Conservation (phyloP, 2,888 invertebrate genomes). For the Tryphoninae sp. region DNA sequence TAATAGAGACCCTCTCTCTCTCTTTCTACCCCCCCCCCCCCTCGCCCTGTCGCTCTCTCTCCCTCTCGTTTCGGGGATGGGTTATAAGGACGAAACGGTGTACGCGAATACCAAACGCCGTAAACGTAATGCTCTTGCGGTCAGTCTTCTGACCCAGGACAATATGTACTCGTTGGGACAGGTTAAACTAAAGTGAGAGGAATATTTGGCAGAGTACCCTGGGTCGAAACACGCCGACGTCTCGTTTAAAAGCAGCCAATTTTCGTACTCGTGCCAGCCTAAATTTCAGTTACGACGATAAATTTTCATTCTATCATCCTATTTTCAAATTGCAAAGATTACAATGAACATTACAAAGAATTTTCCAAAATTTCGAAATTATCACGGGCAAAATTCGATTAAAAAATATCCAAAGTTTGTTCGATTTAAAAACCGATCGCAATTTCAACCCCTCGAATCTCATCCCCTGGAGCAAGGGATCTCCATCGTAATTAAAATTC, state of each 20-base stretch:
- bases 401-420: too few relatives aligned
- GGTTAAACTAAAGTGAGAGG: neutral
- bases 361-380: too few relatives aligned
- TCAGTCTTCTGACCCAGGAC: constrained; percentile 62
- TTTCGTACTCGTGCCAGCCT: neutral
- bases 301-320: neutral
- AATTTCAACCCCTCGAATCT: too few relatives aligned
- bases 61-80: constrained; percentile 30
- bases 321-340: too few relatives aligned
- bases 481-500: too few relatives aligned
- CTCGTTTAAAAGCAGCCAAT: neutral
- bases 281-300: neutral
- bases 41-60: neutral
- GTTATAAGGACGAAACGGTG: neutral
- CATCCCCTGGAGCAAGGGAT: too few relatives aligned
- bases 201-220: constrained; percentile 53
- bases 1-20: constrained; percentile 34
- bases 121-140: constrained; percentile 65
- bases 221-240: neutral
- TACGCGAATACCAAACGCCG: constrained; percentile 41
- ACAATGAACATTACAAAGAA: too few relatives aligned
- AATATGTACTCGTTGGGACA: constrained; percentile 52
- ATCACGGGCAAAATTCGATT: too few relatives aligned
- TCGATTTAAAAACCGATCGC: too few relatives aligned
- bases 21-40: neutral